phyloP scores from a whole-genome alignment of 2,113 vertebrate species.

The Cairina moschata region DNA sequence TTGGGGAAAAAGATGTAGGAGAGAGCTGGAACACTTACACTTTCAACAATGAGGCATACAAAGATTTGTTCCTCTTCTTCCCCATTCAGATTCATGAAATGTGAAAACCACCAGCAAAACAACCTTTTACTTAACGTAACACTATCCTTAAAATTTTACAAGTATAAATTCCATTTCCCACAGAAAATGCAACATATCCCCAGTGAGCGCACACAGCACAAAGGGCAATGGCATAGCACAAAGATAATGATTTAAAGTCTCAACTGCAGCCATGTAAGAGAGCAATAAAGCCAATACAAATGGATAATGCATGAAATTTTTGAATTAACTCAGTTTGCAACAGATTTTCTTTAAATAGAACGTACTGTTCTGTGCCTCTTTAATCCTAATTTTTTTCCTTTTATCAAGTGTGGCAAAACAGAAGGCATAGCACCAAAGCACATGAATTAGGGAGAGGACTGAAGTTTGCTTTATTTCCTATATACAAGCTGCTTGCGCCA shows the following conservation, averaged over 20 bases:
- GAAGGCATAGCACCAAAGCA: neutral
- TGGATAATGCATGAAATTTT: neutral
- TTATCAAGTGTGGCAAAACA: neutral
- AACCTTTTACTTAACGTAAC: conserved; percentile 20
- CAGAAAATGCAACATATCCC: neutral
- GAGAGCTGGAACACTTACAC: conserved; percentile 40
- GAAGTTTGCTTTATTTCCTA: neutral
- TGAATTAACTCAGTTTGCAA: neutral
- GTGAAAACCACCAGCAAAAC: neutral
- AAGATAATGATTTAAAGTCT: neutral
- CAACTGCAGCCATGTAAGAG: neutral
- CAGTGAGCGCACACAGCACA: neutral
- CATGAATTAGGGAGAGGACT: neutral
- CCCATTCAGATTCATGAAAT: neutral
- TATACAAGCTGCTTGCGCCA: neutral
- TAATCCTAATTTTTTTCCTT: neutral
- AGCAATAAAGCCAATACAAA: neutral
- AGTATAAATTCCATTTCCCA: neutral
- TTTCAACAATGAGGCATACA: conserved; percentile 56
- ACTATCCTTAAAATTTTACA: neutral
- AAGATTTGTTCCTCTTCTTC: conserved; percentile 40
- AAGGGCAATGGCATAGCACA: neutral
- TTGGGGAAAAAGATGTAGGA: conserved; percentile 40
- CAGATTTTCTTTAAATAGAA: neutral
- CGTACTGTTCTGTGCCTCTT: neutral